Conservation (phyloP, 2,888 invertebrate species). For the Netelia inedita region DNA sequence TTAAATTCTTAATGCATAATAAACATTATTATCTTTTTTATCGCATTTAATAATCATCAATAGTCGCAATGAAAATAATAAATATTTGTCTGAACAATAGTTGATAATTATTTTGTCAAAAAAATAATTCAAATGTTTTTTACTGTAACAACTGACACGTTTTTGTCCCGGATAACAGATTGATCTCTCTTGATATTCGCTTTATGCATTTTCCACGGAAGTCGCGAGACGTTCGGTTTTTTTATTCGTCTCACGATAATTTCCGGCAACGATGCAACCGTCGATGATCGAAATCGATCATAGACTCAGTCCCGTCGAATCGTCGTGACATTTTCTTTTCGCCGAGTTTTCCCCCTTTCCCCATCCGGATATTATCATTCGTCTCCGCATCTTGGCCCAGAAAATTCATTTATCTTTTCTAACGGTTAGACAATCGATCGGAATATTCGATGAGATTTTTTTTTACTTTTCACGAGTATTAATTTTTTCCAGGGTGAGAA, state of each 20-base stretch:
- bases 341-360: neutral
- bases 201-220: conserved; percentile 27
- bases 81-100: neutral
- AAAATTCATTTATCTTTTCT: conserved; percentile 58
- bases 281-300: conserved; percentile 38
- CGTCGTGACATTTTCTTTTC: conserved; percentile 21
- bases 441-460: conserved; percentile 44
- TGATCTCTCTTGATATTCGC: neutral
- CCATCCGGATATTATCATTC: conserved; percentile 63
- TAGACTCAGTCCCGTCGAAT: conserved; percentile 13
- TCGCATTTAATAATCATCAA: neutral
- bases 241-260: conserved; percentile 61
- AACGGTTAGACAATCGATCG: conserved; percentile 46
- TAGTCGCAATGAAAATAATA: neutral
- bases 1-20: neutral
- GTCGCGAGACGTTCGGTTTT: conserved; percentile 1
- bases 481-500: conserved; percentile 92
- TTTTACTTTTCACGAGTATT: conserved; percentile 42
- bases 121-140: neutral
- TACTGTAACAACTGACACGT: neutral
- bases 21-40: neutral
- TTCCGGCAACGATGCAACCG: conserved; percentile 57
- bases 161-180: neutral
- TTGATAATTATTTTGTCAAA: neutral
- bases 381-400: conserved; percentile 37